Evolutionary conservation across 2,113 vertebrate species (phyloP), one percentile per base, ranked within the genome.

Genomic region (Amphilophus citrinellus): DNA sequence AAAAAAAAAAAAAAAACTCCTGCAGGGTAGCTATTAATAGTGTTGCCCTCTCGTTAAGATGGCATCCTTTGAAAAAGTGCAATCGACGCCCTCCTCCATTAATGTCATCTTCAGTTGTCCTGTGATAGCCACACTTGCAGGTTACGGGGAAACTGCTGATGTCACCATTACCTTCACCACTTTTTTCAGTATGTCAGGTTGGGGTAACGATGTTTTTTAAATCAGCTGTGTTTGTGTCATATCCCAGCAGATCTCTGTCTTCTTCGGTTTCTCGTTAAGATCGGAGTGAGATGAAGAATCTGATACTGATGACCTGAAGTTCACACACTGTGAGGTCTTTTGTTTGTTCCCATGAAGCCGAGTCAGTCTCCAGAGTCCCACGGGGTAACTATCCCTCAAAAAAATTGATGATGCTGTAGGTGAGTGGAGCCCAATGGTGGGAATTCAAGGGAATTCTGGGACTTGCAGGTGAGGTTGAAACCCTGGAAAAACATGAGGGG

Each of bases 391-490:
- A 58, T 58, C 56, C 56, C n/a, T 10, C n/a, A 3, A 15, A 27
- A 15, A 27, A 53, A 27, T 2, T 18, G 61, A 56, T 65, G 27
- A 4, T 5, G 61, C 20, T 4, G 47, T 78, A 32, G 47, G 11
- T 56, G 18, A 32, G 14, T 1, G 30, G 60, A 76, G 50, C 66
- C n/a, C 9, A 4, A 5, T 3, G 37, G 17, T 3, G n/a, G 63
- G 30, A 60, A 10, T 24, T 66, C 0, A 4, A 68, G 8, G 44
- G 73, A 14, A 27, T 79, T 82, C 57, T 76, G 27, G 56, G 73
- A 83, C 50, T 80, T 73, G 18, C 68, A n/a, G 47, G 47, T 73
- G 47, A 73, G 27, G 68, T 30, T 17, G 32, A 14, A 56, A 73
- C 6, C 27, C 47, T 73, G 68, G 68, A 56, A 73, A n/a, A 56